Conservation (phyloP, 1,140 invertebrate genomes). For the Brachionus calyciflorus region DNA sequence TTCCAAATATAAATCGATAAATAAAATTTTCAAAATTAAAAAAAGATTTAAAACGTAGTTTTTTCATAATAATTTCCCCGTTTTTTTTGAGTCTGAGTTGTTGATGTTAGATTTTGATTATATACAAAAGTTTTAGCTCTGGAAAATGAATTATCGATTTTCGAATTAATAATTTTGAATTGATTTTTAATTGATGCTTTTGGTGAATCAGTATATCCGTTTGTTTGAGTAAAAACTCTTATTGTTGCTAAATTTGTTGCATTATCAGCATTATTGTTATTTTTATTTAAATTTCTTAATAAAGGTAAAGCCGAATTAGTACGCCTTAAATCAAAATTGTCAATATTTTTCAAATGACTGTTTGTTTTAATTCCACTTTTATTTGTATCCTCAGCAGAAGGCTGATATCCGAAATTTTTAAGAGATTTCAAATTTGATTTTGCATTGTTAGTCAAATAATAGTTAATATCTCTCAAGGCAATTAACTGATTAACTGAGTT, state of each 20-base stretch:
- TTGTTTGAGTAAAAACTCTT: too few relatives aligned
- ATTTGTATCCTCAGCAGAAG: not conserved
- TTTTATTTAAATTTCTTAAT: not conserved
- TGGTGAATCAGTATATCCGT: not conserved
- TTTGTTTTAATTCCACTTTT: not conserved
- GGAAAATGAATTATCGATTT: not conserved
- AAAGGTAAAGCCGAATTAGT: not conserved
- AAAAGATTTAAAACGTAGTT: not conserved
- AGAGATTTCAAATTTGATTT: conserved; percentile 19
- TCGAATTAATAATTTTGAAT: not conserved
- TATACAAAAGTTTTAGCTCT: conserved; percentile 15
- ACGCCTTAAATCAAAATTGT: conserved; percentile 13
- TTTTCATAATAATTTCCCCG: not conserved
- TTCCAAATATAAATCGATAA: not conserved
- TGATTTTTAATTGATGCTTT: not conserved
- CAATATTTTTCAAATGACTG: not conserved
- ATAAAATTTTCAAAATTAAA: not conserved
- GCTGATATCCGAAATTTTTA: not conserved
- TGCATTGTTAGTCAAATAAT: not conserved
- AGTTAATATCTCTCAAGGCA: conserved; percentile 30
- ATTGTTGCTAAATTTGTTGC: too few relatives aligned
- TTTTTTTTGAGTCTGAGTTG: not conserved
- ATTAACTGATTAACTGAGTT: conserved; percentile 35
- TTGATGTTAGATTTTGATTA: not conserved
- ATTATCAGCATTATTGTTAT: not conserved